Evolutionary conservation across 2,797 vertebrate genomes (phyloP).

Genomic region (Sparidentex hasta): DNA sequence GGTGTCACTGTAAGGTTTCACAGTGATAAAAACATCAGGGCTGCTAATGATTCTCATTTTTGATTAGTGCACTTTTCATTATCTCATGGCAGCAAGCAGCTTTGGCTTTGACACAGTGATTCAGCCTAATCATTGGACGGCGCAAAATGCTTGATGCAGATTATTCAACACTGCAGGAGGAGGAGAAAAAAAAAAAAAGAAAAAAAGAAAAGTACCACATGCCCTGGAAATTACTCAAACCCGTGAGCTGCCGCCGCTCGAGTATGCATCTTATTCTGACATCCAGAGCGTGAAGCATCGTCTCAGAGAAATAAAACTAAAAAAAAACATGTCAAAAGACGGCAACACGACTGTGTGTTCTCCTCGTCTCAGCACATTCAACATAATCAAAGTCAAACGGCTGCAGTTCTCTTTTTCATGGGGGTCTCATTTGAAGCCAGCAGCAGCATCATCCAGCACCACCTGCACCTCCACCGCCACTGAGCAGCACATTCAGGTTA

Average conservation of each 20-base stretch:
- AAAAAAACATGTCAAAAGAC: conserved; percentile 43
- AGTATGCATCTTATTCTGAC: conserved; percentile 33
- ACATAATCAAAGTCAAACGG: conserved; percentile 65
- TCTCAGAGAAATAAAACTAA: too few relatives aligned
- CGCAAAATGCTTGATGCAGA: conserved; percentile 28
- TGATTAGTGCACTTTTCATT: conserved; percentile 16
- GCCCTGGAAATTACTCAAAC: conserved; percentile 33
- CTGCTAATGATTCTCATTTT: neutral
- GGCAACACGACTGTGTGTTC: conserved; percentile 20
- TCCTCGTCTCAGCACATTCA: conserved; percentile 42
- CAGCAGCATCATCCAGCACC: conserved; percentile 6
- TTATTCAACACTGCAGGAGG: conserved; percentile 30
- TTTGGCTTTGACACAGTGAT: conserved; percentile 26
- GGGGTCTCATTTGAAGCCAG: conserved; percentile 49
- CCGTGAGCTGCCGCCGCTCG: conserved; percentile 37
- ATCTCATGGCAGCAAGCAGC: conserved; percentile 11
- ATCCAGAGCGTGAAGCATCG: conserved; percentile 15
- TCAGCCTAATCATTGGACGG: conserved; percentile 13
- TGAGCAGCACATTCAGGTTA: conserved; percentile 51
- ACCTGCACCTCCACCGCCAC: conserved; percentile 8
- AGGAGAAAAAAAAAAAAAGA: too few relatives aligned
- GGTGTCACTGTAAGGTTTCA: too few relatives aligned
- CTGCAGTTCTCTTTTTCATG: conserved; percentile 46
- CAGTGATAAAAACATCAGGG: too few relatives aligned
- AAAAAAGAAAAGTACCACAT: conserved; percentile 31